phyloP scores from a whole-genome alignment of 1,140 invertebrate species.

The Caenorhabditis tropicalis region DNA sequence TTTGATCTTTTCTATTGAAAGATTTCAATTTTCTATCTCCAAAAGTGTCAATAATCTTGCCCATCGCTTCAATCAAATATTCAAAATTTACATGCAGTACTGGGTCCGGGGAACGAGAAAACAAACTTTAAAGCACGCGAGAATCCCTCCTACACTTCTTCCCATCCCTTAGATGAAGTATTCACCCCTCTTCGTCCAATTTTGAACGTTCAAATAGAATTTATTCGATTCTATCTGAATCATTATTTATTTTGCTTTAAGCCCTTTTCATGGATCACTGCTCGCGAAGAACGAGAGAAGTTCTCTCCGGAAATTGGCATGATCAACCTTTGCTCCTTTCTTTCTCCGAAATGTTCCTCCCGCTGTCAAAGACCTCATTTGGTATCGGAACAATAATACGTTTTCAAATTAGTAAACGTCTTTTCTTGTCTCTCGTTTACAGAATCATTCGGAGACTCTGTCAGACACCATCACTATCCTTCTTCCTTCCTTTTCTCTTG shows the following conservation, averaged over 20 bases:
- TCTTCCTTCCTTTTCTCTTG: not conserved
- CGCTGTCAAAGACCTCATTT: not conserved
- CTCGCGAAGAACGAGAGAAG: not conserved
- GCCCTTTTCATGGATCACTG: not conserved
- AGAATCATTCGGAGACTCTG: slow-evolving; percentile 4
- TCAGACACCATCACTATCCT: slow-evolving; percentile 13
- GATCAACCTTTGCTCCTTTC: not conserved
- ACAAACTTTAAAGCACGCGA: slow-evolving; percentile 30
- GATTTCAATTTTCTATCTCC: not conserved
- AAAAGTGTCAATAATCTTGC: not conserved
- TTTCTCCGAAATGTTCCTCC: not conserved
- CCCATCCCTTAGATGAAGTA: not conserved
- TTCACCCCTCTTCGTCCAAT: not conserved
- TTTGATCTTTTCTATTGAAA: too few relatives aligned
- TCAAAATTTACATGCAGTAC: not conserved
- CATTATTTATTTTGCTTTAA: not conserved
- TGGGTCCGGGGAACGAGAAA: not conserved
- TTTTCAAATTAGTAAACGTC: not conserved
- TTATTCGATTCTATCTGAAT: not conserved
- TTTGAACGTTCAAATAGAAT: slow-evolving; percentile 3
- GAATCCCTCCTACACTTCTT: not conserved
- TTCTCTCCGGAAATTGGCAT: not conserved
- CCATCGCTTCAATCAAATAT: not conserved
- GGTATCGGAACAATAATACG: not conserved
- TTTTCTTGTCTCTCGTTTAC: not conserved